Conservation (phyloP, 2,888 invertebrate genomes). For the Conchocele bisecta region DNA sequence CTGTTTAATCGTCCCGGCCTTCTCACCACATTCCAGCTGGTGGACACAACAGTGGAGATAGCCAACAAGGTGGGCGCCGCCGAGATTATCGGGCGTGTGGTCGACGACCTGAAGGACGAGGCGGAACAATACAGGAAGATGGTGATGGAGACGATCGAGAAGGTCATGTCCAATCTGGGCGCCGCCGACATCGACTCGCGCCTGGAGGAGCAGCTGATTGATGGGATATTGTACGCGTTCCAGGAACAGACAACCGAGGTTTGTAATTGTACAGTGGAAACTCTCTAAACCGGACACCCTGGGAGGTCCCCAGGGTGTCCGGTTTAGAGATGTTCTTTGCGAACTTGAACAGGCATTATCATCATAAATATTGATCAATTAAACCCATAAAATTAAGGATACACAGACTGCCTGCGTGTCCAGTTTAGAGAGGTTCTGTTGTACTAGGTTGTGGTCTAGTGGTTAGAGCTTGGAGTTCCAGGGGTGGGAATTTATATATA, state of each 20-base stretch:
- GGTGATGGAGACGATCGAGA: slow-evolving; percentile 99
- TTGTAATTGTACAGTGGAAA: too few species aligned
- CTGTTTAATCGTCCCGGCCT: too few species aligned
- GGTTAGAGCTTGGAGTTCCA: too few species aligned
- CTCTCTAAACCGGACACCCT: too few species aligned
- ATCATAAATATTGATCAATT: too few species aligned
- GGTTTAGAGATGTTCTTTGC: too few species aligned
- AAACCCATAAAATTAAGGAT: too few species aligned
- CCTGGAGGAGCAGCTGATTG: slow-evolving; percentile 99
- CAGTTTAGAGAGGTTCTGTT: too few species aligned
- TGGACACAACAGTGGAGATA: slow-evolving; percentile 99
- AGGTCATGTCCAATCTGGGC: slow-evolving; percentile 98
- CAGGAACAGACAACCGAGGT: slow-evolving; percentile 99
- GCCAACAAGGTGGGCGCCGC: slow-evolving; percentile 99
- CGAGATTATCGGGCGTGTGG: slow-evolving; percentile 98
- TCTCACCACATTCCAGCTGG: slow-evolving; percentile 88
- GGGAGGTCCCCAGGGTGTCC: too few species aligned
- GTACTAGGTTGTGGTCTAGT: too few species aligned
- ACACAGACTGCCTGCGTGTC: too few species aligned
- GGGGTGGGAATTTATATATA: not conserved
- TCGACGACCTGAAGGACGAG: slow-evolving; percentile 99
- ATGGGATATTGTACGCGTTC: slow-evolving; percentile 99
- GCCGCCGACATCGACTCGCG: slow-evolving; percentile 99
- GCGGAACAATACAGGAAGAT: slow-evolving; percentile 99
- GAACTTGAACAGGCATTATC: too few species aligned